These are phyloP conservation scores for Hyposmocoma kahamanoa DNA, from an alignment of 1,140 invertebrate species.

Conservation along the genomic window DNA sequence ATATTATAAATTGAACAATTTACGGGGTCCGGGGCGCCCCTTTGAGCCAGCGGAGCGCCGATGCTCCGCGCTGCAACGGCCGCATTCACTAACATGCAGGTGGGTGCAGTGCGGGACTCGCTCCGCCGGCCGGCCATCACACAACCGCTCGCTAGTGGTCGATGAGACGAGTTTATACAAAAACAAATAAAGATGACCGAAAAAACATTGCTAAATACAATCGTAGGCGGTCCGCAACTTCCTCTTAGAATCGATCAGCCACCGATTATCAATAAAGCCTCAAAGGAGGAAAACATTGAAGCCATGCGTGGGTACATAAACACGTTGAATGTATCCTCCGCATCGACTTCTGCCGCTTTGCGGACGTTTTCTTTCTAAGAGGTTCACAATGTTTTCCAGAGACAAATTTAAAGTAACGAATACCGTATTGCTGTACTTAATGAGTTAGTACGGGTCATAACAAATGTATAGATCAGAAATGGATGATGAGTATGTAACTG, in stretches of 20 bases:
- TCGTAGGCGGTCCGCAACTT: conserved; percentile 63
- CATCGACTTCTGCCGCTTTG: conserved; percentile 31
- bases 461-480: not conserved
- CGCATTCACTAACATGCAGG: not conserved
- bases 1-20: conserved; percentile 73
- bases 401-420: conserved; percentile 10
- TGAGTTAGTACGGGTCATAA: conserved; percentile 4
- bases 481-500: not conserved
- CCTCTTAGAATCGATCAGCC: conserved; percentile 51
- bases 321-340: conserved; percentile 49
- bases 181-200: conserved; percentile 42
- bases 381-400: conserved; percentile 46
- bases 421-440: not conserved
- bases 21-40: conserved; percentile 48
- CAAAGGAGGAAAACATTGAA: conserved; percentile 56
- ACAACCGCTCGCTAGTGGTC: conserved; percentile 42
- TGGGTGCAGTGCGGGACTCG: conserved; percentile 18
- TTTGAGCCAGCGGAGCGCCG: conserved; percentile 36
- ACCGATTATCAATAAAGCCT: conserved; percentile 32
- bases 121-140: conserved; percentile 37
- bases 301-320: conserved; percentile 57
- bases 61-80: not conserved
- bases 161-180: conserved; percentile 41
- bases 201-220: conserved; percentile 53
- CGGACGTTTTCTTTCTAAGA: conserved; percentile 54